phyloP scores from a whole-genome alignment of 2,797 vertebrate species.

The Coregonus sp. region DNA sequence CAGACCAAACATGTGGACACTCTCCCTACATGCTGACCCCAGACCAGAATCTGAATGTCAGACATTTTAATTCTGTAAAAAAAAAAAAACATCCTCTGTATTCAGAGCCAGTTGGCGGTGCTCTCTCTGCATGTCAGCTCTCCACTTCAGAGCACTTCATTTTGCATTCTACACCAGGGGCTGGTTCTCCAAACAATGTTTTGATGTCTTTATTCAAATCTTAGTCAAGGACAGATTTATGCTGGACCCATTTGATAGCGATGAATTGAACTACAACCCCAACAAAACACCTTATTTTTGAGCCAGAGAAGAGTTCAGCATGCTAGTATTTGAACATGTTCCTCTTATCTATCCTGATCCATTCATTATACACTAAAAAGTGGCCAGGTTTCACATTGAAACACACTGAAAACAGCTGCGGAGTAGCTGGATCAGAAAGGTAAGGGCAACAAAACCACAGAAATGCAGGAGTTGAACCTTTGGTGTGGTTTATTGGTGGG shows the following conservation, averaged over 20 bases:
- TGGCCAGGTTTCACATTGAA: no score
- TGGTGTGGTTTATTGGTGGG: not conserved
- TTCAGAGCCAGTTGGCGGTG: constrained; percentile 8
- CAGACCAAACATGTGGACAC: not conserved
- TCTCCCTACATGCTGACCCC: constrained; percentile 2
- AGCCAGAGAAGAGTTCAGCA: not conserved
- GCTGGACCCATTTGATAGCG: not conserved
- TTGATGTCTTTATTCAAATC: not conserved
- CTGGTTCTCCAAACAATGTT: not conserved
- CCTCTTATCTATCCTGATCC: no score
- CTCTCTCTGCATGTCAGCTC: not conserved
- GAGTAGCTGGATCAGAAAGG: not conserved
- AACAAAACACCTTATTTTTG: not conserved
- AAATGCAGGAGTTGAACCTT: not conserved
- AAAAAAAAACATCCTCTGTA: constrained; percentile 9
- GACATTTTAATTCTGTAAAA: not conserved
- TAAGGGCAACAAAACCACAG: no score
- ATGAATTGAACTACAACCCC: not conserved
- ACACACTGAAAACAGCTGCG: no score
- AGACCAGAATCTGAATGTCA: constrained; percentile 17
- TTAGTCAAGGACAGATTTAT: not conserved
- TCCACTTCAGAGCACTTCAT: not conserved
- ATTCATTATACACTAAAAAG: no score
- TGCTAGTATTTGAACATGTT: not conserved
- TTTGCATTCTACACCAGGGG: not conserved